Conservation (phyloP, 35 echinoderm and acorn worm genomes). For the Holothuria glaberrima region DNA sequence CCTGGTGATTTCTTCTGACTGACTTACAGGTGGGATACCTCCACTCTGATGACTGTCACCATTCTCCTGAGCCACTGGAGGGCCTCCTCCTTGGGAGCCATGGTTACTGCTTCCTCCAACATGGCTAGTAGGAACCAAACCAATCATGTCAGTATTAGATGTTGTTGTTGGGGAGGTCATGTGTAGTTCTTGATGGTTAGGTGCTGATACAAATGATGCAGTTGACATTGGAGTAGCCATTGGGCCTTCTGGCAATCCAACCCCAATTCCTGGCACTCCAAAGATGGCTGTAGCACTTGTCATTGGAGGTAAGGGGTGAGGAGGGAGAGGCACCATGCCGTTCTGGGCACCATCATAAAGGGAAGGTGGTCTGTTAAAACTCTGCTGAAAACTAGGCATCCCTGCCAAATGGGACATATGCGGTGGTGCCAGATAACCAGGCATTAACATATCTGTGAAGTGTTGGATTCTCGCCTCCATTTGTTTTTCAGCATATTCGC, state of each 20-base stretch:
- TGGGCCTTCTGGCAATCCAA: conserved; percentile 24
- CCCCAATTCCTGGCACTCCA: conserved; percentile 33
- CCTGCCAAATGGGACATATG: not conserved
- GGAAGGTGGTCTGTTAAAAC: conserved; percentile 36
- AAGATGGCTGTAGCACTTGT: conserved; percentile 28
- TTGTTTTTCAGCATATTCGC: not conserved
- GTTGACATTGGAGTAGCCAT: conserved; percentile 28
- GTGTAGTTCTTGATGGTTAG: conserved; percentile 2
- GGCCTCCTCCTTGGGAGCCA: conserved; percentile 6
- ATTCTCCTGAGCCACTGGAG: not conserved
- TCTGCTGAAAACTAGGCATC: conserved; percentile 50
- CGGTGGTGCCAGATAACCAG: conserved; percentile 18
- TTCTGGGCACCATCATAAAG: conserved; percentile 31
- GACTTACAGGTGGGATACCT: too few relatives aligned
- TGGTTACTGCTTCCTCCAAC: not conserved
- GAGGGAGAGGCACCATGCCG: conserved; percentile 49
- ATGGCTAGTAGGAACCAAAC: conserved; percentile 7
- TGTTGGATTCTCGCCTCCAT: conserved; percentile 27
- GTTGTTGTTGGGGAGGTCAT: conserved; percentile 22
- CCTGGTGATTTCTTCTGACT: too few relatives aligned
- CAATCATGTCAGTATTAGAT: conserved; percentile 11
- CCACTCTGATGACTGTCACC: not conserved
- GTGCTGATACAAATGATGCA: conserved; percentile 2
- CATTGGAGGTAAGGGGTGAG: conserved; percentile 6
- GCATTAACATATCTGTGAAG: conserved; percentile 51